Evolutionary conservation across 2,888 invertebrate species (phyloP), one percentile per base, ranked within the genome.

Genomic region (Lasiommata megera): DNA sequence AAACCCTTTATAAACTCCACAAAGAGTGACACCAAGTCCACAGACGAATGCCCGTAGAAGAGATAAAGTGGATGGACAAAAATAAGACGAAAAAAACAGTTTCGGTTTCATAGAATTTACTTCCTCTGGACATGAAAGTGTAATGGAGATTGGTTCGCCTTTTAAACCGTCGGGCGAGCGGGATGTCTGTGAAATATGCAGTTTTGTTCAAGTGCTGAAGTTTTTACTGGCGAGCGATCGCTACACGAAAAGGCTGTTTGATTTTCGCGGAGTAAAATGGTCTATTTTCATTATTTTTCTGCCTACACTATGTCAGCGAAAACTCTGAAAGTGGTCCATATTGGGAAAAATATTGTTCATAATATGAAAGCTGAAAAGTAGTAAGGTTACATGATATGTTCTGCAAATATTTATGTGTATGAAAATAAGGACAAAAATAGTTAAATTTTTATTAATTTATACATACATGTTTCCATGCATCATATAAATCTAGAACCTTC

Each of bases 111-210:
- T 29, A 50, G 34, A 59, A 55, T 58, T 58, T 52, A 61, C 52
- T 61, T 58, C 41, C 40, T 37, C 58, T 41, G 51, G 43, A 51
- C 58, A 58, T 52, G 58, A 54, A 58, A 58, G 34, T 41, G 51
- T 54, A 58, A 61, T 61, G 36, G 58, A 52, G 58, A 54, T 51
- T 54, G 50, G 44, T 40, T 23, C 54, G 57, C 47, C 47, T 60
- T 60, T 54, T 51, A 54, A 44, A 40, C 29, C 47, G 43, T 16
- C 47, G 44, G 36, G 28, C 14, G 7, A 23, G 37, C 6, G 16
- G 46, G 16, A 8, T 34, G 47, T 36, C 48, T 18, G 48, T 50
- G 51, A 59, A 54, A 48, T 16, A 36, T 47, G 31, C 48, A 43
- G 18, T 29, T 53, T 53, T 56, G 43, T 54, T 43, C 48, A 16